Base-by-base conservation (phyloP, 2,888 invertebrate species). In the Andrena fulva region DNA sequence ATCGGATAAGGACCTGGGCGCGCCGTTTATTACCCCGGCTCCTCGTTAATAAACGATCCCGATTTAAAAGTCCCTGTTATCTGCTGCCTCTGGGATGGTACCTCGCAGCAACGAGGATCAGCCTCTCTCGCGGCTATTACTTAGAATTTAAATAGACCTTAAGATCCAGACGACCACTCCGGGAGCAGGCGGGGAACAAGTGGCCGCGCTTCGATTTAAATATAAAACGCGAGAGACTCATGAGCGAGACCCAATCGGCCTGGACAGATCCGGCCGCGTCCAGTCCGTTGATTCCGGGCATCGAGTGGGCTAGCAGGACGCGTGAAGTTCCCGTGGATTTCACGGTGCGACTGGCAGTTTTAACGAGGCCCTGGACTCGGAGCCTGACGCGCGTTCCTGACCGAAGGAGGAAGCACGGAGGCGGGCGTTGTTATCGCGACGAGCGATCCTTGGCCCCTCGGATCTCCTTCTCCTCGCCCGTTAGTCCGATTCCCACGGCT, bases 401-500 rank as follows among this genome's bases (percentile, higher is more conserved):
- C 52, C 70, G 52, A 67, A 64, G 50, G 24, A 35, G 27, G 20
- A 27, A 42, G 66, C 56, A 24, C 31, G 52, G 64, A 20, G 64
- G 20, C 42, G 10, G 50, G 29, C 42, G 42, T 87, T 86, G 82
- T 88, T 86, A 86, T 88, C 88, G 76, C 64, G 31, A n/a, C 27
- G 16, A 54, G 52, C 75, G 77, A 79, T 68, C 68, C 50, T 12
- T 48, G 4, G n/a, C 27, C 24, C 69, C 52, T 20, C 54, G 68
- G 56, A 24, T 56, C 56, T 72, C 69, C 68, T 68, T 78, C 73
- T 71, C 63, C 72, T n/a, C 1, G 48, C 33, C 83, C 72, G 87
- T 80, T 87, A 89, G 78, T 83, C 85, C 85, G 86, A 90, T 91
- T 89, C 90, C 87, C 91, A 90, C 86, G 87, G 85, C 86, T 77